A percentile compares a stretch with the other conserved stretches of the same genome.
Evolutionary conservation across 2,113 vertebrate species (phyloP).

Genomic region (Pseudolaguvia tuberculata): DNA sequence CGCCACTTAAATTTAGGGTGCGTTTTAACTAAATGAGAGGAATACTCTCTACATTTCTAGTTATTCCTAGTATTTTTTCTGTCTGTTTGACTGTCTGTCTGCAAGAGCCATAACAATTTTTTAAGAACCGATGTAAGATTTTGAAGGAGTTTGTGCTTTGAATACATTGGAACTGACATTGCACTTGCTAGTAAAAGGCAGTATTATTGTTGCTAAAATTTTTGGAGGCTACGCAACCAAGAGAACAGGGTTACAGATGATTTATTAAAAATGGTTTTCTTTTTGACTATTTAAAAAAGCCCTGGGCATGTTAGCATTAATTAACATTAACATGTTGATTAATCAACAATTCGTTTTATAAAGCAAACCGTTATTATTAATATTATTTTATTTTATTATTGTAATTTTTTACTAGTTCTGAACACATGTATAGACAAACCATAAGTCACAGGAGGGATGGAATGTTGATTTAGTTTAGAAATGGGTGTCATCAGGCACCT

Average conservation of each 20-base stretch:
- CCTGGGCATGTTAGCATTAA: no score
- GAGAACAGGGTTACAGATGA: neutral
- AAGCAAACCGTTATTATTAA: no score
- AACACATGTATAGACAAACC: no score
- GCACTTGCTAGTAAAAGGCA: neutral
- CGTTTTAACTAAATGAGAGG: conserved; percentile 70
- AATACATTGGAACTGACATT: neutral
- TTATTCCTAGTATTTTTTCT: conserved; percentile 23
- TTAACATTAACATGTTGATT: no score
- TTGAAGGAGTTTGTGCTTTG: neutral
- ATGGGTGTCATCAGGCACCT: no score
- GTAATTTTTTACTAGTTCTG: no score
- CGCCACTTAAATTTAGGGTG: conserved; percentile 62
- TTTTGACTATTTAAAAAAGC: no score
- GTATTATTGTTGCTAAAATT: neutral
- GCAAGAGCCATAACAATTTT: conserved; percentile 1
- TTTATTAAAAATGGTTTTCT: no score
- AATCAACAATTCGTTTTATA: no score
- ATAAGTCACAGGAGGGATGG: no score
- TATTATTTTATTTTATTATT: no score
- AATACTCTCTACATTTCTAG: conserved; percentile 17
- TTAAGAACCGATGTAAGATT: neutral
- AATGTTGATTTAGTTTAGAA: no score
- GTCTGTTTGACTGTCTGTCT: neutral
- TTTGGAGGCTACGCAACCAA: neutral